phyloP scores from a whole-genome alignment of 2,797 vertebrate species.

The Hydrolagus colliei region DNA sequence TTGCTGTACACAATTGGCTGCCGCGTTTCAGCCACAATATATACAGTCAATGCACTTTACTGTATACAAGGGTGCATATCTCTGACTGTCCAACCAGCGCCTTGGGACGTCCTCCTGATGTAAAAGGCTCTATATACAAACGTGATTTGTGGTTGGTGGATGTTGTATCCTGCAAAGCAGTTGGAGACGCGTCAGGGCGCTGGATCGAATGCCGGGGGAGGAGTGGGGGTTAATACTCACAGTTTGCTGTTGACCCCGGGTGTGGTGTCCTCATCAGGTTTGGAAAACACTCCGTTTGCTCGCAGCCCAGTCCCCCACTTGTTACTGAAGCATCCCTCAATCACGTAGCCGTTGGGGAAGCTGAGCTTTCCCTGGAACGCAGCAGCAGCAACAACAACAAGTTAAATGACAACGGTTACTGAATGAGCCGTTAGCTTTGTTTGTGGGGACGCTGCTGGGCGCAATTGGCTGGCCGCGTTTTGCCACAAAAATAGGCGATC shows the following conservation, averaged over 20 bases:
- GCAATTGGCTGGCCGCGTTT: too few relatives aligned
- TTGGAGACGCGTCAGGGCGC: not conserved
- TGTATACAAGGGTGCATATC: not conserved
- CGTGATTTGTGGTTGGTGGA: too few relatives aligned
- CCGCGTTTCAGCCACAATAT: not conserved
- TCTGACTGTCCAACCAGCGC: not conserved
- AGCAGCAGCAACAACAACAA: not conserved
- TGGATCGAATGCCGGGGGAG: not conserved
- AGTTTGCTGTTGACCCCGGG: conserved; percentile 40
- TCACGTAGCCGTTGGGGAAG: conserved; percentile 54
- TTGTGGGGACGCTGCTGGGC: too few relatives aligned
- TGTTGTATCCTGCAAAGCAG: conserved; percentile 18
- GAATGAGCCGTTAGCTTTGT: too few relatives aligned
- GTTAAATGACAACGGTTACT: too few relatives aligned
- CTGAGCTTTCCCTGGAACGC: conserved; percentile 57
- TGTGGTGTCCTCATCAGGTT: conserved; percentile 35
- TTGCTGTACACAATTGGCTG: not conserved
- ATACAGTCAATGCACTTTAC: not conserved
- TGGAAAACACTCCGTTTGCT: conserved; percentile 50
- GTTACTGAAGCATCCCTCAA: conserved; percentile 54
- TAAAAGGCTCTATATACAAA: not conserved
- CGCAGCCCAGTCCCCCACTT: conserved; percentile 46
- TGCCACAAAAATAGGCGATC: too few relatives aligned
- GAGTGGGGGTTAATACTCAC: conserved; percentile 38
- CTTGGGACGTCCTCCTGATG: not conserved